Base-by-base conservation (phyloP, 1,140 invertebrate genomes). In the Leucophenga varia region DNA sequence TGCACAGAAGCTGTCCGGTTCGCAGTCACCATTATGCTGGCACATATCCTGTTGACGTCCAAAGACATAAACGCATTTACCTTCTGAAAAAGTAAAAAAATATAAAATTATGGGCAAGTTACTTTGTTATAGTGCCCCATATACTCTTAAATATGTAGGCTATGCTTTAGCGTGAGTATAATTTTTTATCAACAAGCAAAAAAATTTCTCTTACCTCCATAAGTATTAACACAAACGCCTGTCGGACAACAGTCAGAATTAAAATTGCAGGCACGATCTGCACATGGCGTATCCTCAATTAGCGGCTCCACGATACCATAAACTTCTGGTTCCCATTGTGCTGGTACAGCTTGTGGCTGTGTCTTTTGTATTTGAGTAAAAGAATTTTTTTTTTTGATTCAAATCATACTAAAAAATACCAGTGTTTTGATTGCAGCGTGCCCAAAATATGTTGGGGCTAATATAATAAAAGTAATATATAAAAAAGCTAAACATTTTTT, bases 181-280 rank as follows among this genome's bases (percentile, higher is more conserved):
- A 25, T n/a, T n/a, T n/a, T n/a, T n/a, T n/a, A n/a, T n/a, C 22
- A 25, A 8, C 18, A 34, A 34, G 13, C 31, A 34, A 34, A 5
- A 25, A 25, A 5, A 25, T 2, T n/a, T 18, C 44, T 54, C 73
- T 81, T 78, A 88, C 86, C 81, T 75, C 83, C 84, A 64, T 88
- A 86, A 22, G 84, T 79, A 61, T 86, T 83, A 20, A 89, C 80
- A 64, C 89, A 91, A 28, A 90, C 82, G 18, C 81, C 83, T 18
- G 83, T 86, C 6, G 83, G 81, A 61, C 89, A 91, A 71, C 89
- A 91, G 54, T 88, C 80, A 47, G 90, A 87, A 60, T 89, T 90
- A 31, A 85, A 77, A 0, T 80, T 80, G 58, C 88, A 91, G 35
- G 76, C 78, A 51, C 79, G 82, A 32, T 81, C 81, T 48, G 84